These are phyloP conservation scores for Ornithorhynchus anatinus DNA, from an alignment of 2,113 vertebrate species.

Conservation along the genomic window DNA sequence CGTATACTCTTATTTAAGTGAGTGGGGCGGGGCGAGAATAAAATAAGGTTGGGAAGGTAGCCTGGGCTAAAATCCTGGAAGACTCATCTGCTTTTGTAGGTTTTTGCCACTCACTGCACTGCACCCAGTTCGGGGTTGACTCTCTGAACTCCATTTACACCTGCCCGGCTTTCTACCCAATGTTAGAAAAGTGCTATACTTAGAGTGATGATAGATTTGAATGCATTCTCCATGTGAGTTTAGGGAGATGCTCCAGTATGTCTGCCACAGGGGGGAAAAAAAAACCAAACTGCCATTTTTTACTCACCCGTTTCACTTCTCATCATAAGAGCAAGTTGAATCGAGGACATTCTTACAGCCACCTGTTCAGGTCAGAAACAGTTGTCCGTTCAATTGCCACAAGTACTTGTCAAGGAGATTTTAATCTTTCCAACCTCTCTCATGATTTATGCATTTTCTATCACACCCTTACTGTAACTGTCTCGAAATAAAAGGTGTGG, in stretches of 20 bases:
- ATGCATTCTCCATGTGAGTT: background rate
- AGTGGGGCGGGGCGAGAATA: too few species aligned
- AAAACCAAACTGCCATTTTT: background rate
- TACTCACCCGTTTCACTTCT: background rate
- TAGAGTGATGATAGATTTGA: background rate
- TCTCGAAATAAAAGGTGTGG: conserved; percentile 45
- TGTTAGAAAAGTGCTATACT: rapidly evolving
- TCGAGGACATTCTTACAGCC: too few species aligned
- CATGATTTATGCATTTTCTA: background rate
- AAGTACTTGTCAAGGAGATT: background rate
- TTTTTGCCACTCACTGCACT: background rate
- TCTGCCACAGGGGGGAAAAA: background rate
- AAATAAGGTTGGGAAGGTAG: background rate
- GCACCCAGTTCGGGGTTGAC: too few species aligned
- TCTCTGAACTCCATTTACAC: background rate
- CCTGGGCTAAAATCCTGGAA: background rate
- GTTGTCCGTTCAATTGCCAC: background rate
- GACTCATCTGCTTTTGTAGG: background rate
- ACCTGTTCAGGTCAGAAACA: background rate
- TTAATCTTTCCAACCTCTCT: background rate
- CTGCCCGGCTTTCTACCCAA: background rate
- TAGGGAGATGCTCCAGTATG: background rate
- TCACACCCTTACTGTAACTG: conserved; percentile 18
- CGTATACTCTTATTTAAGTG: background rate
- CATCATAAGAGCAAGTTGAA: background rate